Evolutionary conservation across 2,113 vertebrate genomes (phyloP).

Genomic region (Notarius lentiginosus): DNA sequence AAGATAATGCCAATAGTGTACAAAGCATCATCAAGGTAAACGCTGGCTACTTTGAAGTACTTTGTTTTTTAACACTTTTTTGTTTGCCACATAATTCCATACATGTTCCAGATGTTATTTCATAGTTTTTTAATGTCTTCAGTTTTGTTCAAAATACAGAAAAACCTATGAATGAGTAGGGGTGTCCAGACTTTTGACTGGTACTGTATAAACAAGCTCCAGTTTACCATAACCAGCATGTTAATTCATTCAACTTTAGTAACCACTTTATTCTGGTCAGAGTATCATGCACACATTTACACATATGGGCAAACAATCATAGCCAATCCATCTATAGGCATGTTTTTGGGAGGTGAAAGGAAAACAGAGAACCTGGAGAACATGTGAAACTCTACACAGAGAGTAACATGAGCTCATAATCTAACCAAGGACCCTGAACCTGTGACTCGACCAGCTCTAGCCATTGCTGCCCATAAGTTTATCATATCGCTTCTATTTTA

Average conservation of each 20-base stretch:
- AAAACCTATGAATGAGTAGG: too few species aligned
- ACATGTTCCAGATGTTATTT: too few species aligned
- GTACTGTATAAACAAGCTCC: not conserved
- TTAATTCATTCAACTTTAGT: not conserved
- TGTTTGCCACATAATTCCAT: too few species aligned
- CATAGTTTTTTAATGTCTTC: too few species aligned
- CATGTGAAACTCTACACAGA: not conserved
- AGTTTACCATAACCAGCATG: not conserved
- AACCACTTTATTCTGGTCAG: not conserved
- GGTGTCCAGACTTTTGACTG: too few species aligned
- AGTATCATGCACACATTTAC: not conserved
- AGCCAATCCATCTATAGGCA: not conserved
- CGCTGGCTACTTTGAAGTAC: too few species aligned
- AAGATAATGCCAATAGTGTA: too few species aligned
- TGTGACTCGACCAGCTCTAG: not conserved
- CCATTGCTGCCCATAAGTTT: not conserved
- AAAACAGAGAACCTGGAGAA: not conserved
- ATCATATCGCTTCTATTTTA: not conserved
- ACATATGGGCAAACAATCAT: not conserved
- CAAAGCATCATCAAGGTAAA: too few species aligned
- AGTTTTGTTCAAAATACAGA: too few species aligned
- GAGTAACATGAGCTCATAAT: not conserved
- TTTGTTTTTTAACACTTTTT: too few species aligned
- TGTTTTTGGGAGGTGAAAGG: not conserved
- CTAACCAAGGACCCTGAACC: not conserved